phyloP scores from a whole-genome alignment of 2,888 invertebrate genomes.

The Trichacis sp. region DNA sequence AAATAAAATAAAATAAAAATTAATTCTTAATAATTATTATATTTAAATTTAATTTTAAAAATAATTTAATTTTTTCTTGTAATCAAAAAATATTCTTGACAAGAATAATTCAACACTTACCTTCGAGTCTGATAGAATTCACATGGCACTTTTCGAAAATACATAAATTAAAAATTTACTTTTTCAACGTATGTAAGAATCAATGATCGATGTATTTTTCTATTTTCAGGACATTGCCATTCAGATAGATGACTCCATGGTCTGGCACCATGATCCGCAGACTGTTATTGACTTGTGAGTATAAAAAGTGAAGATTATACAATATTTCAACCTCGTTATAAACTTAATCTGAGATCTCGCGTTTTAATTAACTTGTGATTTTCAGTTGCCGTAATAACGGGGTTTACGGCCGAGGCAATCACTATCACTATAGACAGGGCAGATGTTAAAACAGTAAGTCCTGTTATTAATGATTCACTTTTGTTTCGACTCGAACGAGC shows the following conservation, averaged over 20 bases:
- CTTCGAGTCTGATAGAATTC: too few species aligned
- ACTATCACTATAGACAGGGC: constrained; percentile 61
- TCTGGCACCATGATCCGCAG: constrained; percentile 57
- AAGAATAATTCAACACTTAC: too few species aligned
- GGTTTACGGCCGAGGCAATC: constrained; percentile 54
- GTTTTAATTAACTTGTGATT: constrained; percentile 5
- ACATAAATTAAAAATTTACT: too few species aligned
- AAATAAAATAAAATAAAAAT: too few species aligned
- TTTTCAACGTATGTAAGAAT: too few species aligned
- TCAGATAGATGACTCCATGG: constrained; percentile 57
- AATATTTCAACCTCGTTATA: background rate
- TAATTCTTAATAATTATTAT: too few species aligned
- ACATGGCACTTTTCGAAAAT: too few species aligned
- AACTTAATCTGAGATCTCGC: background rate
- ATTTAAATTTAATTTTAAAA: too few species aligned
- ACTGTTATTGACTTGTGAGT: constrained; percentile 44
- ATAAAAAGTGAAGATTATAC: background rate
- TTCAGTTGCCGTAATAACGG: constrained; percentile 53
- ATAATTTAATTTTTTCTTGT: too few species aligned
- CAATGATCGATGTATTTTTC: background rate
- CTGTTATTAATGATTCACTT: too few species aligned
- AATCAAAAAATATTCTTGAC: too few species aligned
- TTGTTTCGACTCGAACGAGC: too few species aligned
- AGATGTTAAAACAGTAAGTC: constrained; percentile 57
- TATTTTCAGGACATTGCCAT: constrained; percentile 48